These are phyloP conservation scores for Aphelocoma coerulescens DNA, from an alignment of 2,113 vertebrate species.

Conservation along the genomic window DNA sequence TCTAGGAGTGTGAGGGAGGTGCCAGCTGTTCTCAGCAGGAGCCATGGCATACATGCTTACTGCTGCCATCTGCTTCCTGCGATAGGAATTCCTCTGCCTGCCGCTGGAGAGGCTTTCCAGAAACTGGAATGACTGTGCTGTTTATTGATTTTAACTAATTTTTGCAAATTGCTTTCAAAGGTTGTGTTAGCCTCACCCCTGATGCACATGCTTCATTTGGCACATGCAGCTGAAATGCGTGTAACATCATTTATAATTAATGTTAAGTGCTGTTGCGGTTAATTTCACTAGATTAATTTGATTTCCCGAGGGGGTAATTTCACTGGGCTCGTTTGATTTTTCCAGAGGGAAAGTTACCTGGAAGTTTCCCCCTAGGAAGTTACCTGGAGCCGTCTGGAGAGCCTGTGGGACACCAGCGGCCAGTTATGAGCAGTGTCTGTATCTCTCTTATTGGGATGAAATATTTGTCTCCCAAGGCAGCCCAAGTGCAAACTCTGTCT, in stretches of 20 bases:
- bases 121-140: not conserved
- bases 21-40: fast-evolving
- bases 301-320: not conserved
- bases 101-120: not conserved
- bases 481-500: not conserved
- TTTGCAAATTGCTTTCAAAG: not conserved
- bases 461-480: not conserved
- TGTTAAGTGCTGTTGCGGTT: not conserved
- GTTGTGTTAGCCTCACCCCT: not conserved
- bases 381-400: not conserved
- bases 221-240: not conserved
- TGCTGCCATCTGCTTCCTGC: not conserved
- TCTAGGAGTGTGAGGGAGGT: not conserved
- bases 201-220: fast-evolving
- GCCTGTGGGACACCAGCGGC: not conserved
- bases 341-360: not conserved
- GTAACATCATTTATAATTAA: not conserved
- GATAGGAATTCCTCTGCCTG: not conserved
- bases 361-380: not conserved
- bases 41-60: not conserved
- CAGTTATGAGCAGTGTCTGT: fast-evolving
- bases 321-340: not conserved
- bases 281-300: not conserved
- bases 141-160: not conserved
- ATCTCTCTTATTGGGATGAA: fast-evolving